Evolutionary conservation across 2,797 vertebrate genomes (phyloP).

Genomic region (Falco berigora): DNA sequence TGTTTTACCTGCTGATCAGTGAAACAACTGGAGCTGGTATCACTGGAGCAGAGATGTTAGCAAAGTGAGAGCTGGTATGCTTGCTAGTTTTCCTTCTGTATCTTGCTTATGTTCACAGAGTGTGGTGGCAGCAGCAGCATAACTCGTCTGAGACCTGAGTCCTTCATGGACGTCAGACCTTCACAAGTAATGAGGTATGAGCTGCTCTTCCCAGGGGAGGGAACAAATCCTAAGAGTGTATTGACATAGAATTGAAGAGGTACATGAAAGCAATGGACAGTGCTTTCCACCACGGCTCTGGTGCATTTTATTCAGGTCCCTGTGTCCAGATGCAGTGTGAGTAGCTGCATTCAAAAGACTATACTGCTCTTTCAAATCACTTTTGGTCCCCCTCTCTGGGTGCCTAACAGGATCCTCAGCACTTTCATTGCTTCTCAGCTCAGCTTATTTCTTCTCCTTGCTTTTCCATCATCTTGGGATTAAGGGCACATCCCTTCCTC

Average conservation of each 20-base stretch:
- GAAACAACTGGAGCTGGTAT: not conserved
- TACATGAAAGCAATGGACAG: not conserved
- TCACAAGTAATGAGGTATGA: not conserved
- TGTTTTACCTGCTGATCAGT: not conserved
- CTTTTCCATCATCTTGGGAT: not conserved
- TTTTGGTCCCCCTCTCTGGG: not conserved
- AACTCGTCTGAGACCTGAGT: not conserved
- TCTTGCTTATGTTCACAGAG: not conserved
- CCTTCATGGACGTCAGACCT: not conserved
- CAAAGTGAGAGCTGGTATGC: not conserved
- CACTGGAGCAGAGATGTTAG: not conserved
- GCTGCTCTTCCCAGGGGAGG: not conserved
- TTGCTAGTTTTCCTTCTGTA: not conserved
- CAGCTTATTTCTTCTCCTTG: not conserved
- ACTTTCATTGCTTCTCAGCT: rapidly evolving
- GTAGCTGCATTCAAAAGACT: not conserved
- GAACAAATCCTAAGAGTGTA: not conserved
- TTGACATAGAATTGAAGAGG: rapidly evolving
- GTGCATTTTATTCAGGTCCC: not conserved
- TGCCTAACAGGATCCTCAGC: not conserved
- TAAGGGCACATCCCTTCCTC: not conserved
- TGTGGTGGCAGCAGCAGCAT: not conserved
- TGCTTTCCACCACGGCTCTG: not conserved
- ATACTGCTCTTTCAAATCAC: not conserved
- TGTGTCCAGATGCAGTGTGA: not conserved